These are phyloP conservation scores for Torymus auratus DNA, from an alignment of 2,888 invertebrate species.

Conservation along the genomic window DNA sequence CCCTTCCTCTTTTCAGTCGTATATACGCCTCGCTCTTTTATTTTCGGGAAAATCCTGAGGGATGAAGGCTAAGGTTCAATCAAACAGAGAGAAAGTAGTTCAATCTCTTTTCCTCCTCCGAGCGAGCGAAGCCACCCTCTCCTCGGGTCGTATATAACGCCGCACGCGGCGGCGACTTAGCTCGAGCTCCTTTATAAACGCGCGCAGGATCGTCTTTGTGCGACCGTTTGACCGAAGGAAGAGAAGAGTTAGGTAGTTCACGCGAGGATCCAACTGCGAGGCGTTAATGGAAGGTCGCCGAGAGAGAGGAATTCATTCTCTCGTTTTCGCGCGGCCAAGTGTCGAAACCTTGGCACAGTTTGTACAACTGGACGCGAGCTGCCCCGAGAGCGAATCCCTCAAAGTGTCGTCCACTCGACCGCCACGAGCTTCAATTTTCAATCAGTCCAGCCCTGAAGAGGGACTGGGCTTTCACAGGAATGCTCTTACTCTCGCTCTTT, in stretches of 20 bases:
- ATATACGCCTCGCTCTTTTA: conserved; percentile 35
- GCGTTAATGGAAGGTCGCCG: not conserved
- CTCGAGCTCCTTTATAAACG: conserved; percentile 12
- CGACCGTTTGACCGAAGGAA: not conserved
- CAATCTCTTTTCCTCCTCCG: conserved; percentile 29
- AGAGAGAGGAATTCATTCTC: not conserved
- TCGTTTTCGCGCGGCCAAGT: too few species aligned
- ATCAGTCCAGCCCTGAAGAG: not conserved
- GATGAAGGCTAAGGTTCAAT: conserved; percentile 49
- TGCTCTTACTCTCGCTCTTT: too few species aligned
- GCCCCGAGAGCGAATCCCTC: not conserved
- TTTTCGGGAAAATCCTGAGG: conserved; percentile 51
- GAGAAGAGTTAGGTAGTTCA: not conserved
- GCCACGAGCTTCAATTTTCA: not conserved
- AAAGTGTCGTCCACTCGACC: not conserved
- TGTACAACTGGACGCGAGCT: too few species aligned
- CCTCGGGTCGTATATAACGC: not conserved
- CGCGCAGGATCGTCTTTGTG: not conserved
- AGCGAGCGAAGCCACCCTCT: conserved; percentile 3
- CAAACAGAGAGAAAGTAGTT: conserved; percentile 53
- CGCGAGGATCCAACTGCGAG: not conserved
- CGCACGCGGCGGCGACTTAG: conserved; percentile 1
- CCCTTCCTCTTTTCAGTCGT: conserved; percentile 13
- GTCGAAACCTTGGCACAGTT: too few species aligned
- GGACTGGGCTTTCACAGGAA: too few species aligned